phyloP scores from a whole-genome alignment of 2,113 vertebrate genomes.

The Oceanodroma tethys region DNA sequence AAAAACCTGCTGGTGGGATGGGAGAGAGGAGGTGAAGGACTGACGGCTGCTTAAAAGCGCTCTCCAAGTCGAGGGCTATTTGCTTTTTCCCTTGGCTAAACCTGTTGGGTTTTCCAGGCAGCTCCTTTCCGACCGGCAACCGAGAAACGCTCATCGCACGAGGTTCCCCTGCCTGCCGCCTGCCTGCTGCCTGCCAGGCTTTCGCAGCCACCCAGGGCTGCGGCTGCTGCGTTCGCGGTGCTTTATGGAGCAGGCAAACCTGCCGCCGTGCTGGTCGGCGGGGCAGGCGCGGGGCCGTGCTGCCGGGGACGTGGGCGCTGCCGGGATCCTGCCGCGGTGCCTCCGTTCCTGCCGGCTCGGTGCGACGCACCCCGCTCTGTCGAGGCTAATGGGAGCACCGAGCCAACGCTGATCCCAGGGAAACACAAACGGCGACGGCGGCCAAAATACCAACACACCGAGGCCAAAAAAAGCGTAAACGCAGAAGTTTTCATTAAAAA shows the following conservation, averaged over 20 bases:
- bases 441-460: fast-evolving
- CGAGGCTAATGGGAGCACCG: background rate
- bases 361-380: fast-evolving
- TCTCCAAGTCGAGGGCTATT: background rate
- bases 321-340: background rate
- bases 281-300: background rate
- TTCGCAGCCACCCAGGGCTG: background rate
- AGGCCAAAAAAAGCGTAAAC: background rate
- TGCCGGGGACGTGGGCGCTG: background rate
- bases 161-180: background rate
- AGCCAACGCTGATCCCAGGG: fast-evolving
- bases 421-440: fast-evolving
- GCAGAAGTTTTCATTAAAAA: background rate
- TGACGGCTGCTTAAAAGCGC: background rate
- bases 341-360: background rate
- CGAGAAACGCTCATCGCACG: fast-evolving
- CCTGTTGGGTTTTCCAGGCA: background rate
- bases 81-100: background rate
- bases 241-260: background rate
- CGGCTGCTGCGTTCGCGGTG: background rate
- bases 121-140: background rate
- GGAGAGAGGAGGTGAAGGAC: background rate
- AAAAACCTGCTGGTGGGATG: background rate
- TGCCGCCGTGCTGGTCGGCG: fast-evolving
- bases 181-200: background rate